These are phyloP conservation scores for Hyphantria cunea DNA, from an alignment of 1,140 invertebrate species.

Conservation along the genomic window DNA sequence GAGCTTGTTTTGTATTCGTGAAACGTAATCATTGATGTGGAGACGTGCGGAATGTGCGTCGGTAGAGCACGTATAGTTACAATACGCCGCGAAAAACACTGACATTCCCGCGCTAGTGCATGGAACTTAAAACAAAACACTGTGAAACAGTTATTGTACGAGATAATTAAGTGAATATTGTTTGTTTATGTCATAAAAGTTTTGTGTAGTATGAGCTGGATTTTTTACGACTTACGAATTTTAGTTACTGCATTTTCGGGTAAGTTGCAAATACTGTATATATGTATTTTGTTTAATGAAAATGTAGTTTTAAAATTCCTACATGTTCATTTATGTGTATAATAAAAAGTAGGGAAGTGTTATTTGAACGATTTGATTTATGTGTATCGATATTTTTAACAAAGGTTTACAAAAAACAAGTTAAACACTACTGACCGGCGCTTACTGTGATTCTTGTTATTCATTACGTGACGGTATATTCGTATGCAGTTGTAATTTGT, in stretches of 20 bases:
- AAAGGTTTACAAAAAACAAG: no score
- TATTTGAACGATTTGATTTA: no score
- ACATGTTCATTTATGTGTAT: no score
- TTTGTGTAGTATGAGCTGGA: slow-evolving; percentile 51
- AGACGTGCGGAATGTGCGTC: slow-evolving; percentile 60
- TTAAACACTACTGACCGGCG: no score
- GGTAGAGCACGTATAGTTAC: slow-evolving; percentile 50
- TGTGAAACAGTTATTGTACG: slow-evolving; percentile 56
- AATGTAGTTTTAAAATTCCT: no score
- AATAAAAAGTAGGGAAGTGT: no score
- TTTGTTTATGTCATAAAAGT: slow-evolving; percentile 52
- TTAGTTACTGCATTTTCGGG: slow-evolving; percentile 41
- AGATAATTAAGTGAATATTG: slow-evolving; percentile 62
- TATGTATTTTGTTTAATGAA: slow-evolving; percentile 3
- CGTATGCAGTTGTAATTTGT: no score
- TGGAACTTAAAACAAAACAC: slow-evolving; percentile 60
- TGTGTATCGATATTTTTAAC: no score
- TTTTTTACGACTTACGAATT: slow-evolving; percentile 37
- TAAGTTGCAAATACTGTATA: slow-evolving; percentile 43
- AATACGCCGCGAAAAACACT: slow-evolving; percentile 60
- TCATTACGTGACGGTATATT: no score
- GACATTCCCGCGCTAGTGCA: slow-evolving; percentile 58
- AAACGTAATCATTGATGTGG: slow-evolving; percentile 55
- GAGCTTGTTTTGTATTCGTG: slow-evolving; percentile 69
- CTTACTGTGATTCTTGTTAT: no score